Base-by-base conservation (phyloP, 2,888 invertebrate genomes). In the Polymixis flavicincta region DNA sequence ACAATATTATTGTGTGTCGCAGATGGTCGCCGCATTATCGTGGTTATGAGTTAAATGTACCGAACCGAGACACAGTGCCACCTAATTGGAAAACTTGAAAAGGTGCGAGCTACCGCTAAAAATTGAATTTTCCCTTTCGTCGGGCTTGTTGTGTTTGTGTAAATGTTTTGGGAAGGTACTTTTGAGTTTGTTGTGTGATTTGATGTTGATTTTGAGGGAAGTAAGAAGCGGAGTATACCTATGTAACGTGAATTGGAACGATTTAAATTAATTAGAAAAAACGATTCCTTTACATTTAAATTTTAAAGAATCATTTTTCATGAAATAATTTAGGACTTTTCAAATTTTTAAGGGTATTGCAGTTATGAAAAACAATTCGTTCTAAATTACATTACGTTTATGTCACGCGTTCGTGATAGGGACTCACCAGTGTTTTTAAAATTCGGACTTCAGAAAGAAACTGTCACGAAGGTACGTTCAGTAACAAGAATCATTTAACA, bases 21-120 rank as follows among this genome's bases (percentile, higher is more conserved):
- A 94, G 92, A 92, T 94, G 93, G 88, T 89, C 73, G 66, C 82
- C 84, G 84, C 88, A 92, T 93, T 93, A 93, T 93, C 92, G 88
- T 80, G 74, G 82, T 89, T 89, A 88, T 93, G 92, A 93, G 90
- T 92, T 92, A 90, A 92, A 92, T 93, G 89, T 92, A 89, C 89
- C 89, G 87, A 86, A 85, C 86, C 80, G 88, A 92, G 82, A 91
- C 91, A 90, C 91, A 89, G 90, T 92, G 89, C 89, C 90, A 88
- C 87, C 89, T 94, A 94, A 94, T 94, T 94, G 93, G 94, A 92
- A 93, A 93, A 94, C 93, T 95, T 94, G 90, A 93, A 93, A 93
- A 94, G 93, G 93, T 94, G 92, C 87, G 76, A 87, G 85, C 84
- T 87, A 88, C 88, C 87, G 89, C 87, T 84, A 90, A 91, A 91